Evolutionary conservation across 2,113 vertebrate genomes (phyloP), one percentile per base, ranked within the genome.

Genomic region (Anas platyrhynchos): DNA sequence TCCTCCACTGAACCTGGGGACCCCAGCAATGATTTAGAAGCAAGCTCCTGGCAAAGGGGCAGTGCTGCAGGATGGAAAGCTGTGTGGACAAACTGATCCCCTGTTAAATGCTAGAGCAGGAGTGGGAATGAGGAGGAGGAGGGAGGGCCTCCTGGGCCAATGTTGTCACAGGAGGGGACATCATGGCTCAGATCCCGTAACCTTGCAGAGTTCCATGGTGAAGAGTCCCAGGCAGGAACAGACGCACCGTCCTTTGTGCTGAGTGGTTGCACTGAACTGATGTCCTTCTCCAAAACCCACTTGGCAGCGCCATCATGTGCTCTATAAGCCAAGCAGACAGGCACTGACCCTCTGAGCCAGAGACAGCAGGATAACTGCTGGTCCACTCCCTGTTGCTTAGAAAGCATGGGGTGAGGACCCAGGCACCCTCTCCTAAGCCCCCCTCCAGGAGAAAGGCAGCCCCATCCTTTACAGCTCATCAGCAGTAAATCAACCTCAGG

Each of bases 291-390:
- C 62, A 56, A 75, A 74, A 26, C 27, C 34, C 13, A 21, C 32
- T 34, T 29, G 27, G 26, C 43, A 65, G 41, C 61, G 23, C 25
- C 54, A 3, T 1, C 27, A 15, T 3, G 3, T 32, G n/a, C 31
- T 74, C 61, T 38, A 38, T 15, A 58, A 58, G 43, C 20, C 3
- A 4, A 0, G 1, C 44, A 55, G 29, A 8, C 22, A 25, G 68
- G 8, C 1, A 0, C 44, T 50, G 36, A 10, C 21, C 50, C 20
- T 55, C 20, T 0, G 1, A 41, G 50, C 38, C 62, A 46, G 50
- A 63, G 26, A 22, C 7, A 56, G 54, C 11, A 77, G 27, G 44
- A 38, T 20, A 38, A 46, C 0, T 48, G 46, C 46, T 22, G 46
- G 1, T 31, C 66, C 58, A 36, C 27, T 83, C 32, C 67, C 20